phyloP scores from a whole-genome alignment of 1,140 invertebrate genomes.

The Pseudomyrmex dendroicus region DNA sequence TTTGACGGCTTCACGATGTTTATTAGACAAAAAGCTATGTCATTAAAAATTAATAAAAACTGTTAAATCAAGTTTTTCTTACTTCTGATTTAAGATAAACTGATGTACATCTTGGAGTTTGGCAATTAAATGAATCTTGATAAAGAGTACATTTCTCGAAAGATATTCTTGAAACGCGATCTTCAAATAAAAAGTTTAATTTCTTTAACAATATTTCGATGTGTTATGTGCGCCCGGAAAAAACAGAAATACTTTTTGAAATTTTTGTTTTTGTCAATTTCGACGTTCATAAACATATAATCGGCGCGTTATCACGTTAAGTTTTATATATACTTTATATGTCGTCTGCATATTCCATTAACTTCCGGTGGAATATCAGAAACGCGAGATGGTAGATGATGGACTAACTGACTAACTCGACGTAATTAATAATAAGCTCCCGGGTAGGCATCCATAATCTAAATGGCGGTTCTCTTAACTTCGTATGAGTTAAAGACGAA shows the following conservation, averaged over 20 bases:
- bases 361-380: constrained; percentile 59
- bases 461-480: constrained; percentile 60
- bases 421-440: constrained; percentile 67
- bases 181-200: not conserved
- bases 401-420: constrained; percentile 58
- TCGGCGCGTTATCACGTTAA: not conserved
- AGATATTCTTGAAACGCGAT: not conserved
- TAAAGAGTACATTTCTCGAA: not conserved
- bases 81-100: no score
- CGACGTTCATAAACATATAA: not conserved
- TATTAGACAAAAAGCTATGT: not conserved
- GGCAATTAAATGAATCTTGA: not conserved
- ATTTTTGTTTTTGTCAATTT: not conserved
- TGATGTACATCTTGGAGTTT: not conserved
- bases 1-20: not conserved
- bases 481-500: constrained; percentile 64
- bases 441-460: constrained; percentile 61
- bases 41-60: not conserved
- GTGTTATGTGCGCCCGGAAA: not conserved
- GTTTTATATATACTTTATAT: constrained; percentile 7
- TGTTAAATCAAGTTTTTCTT: not conserved
- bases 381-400: constrained; percentile 58
- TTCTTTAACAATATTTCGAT: not conserved
- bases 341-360: constrained; percentile 35
- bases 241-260: constrained; percentile 1